Evolutionary conservation across 2,113 vertebrate genomes (phyloP).

Genomic region (Erinaceus europaeus): DNA sequence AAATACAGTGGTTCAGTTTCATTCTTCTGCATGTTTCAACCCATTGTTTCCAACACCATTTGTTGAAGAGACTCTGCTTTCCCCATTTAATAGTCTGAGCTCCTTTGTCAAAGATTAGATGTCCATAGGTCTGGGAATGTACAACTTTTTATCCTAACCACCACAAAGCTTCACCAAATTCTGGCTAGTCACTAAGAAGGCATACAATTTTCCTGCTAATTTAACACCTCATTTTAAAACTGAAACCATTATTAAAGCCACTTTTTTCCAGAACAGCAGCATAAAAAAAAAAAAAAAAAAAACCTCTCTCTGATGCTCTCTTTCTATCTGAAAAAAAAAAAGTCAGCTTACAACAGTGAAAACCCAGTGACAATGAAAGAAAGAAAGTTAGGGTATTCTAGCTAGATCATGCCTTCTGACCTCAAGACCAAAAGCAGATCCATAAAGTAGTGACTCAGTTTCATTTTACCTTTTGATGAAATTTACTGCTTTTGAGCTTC

Average conservation of each 20-base stretch:
- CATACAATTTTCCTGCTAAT: background rate
- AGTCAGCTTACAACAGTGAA: background rate
- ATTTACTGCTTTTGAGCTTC: background rate
- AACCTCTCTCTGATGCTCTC: background rate
- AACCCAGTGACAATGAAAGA: background rate
- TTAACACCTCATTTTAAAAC: background rate
- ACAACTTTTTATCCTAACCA: background rate
- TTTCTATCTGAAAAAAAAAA: background rate
- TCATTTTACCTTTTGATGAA: slow-evolving; percentile 16
- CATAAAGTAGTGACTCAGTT: background rate
- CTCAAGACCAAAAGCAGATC: background rate
- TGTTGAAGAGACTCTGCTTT: too few species aligned
- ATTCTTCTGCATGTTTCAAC: too few species aligned
- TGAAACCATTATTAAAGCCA: background rate
- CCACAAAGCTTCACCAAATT: background rate
- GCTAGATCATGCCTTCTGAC: too few species aligned
- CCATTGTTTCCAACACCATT: too few species aligned
- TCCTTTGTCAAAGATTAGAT: too few species aligned
- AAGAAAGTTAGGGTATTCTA: background rate
- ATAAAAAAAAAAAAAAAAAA: background rate
- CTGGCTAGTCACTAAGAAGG: background rate
- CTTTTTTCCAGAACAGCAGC: background rate
- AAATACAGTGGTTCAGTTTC: too few species aligned
- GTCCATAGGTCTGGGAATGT: background rate
- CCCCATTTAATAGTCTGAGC: too few species aligned